Evolutionary conservation across 2,888 invertebrate genomes (phyloP).

Genomic region (Stenolophus ochropezus): DNA sequence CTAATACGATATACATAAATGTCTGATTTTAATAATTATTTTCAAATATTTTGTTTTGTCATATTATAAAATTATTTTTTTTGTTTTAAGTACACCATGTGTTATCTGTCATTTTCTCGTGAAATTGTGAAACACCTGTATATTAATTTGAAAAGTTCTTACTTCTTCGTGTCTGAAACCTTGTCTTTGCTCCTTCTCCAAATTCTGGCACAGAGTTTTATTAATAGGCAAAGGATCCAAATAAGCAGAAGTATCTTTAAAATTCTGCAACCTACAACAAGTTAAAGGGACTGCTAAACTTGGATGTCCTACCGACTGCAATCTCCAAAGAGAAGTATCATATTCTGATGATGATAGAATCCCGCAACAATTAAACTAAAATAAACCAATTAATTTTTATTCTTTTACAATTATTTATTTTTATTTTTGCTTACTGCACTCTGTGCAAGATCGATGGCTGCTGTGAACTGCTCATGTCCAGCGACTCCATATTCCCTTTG

Average conservation of each 20-base stretch:
- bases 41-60: too few species aligned
- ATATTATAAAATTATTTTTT: too few species aligned
- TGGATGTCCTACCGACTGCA: constrained; percentile 82
- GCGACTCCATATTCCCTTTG: constrained; percentile 87
- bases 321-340: constrained; percentile 87
- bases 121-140: not conserved
- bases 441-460: constrained; percentile 87
- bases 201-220: constrained; percentile 81
- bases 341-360: constrained; percentile 86
- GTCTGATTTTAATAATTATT: too few species aligned
- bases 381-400: not conserved
- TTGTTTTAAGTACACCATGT: too few species aligned
- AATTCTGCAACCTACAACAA: constrained; percentile 79
- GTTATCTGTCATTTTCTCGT: too few species aligned
- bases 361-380: constrained; percentile 86
- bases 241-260: constrained; percentile 76
- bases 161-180: constrained; percentile 78
- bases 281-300: constrained; percentile 68
- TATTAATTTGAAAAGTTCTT: constrained; percentile 66
- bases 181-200: constrained; percentile 76
- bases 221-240: constrained; percentile 86
- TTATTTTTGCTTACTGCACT: constrained; percentile 71
- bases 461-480: constrained; percentile 84
- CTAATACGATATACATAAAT: too few species aligned
- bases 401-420: constrained; percentile 44